Base-by-base conservation (phyloP, 2,797 vertebrate species). In the Tamandua tetradactyla region DNA sequence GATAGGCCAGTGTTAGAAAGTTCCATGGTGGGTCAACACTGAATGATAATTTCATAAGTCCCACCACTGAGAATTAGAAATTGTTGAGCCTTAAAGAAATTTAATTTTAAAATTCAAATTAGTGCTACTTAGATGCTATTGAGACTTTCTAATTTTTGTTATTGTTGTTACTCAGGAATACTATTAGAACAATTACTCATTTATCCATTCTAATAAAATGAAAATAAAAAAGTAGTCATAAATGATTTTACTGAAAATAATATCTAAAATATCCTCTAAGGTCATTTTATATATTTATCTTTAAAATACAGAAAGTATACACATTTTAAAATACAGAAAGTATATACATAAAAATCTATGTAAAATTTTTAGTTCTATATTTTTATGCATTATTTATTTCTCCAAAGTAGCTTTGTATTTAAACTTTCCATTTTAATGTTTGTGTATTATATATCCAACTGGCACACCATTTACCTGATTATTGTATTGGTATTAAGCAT, bases 161-260 rank as follows among this genome's bases (percentile, higher is more conserved):
- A 42, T 59, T 87, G 71, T 47, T 76, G 32, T 42, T 66, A 71
- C 59, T 88, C 15, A 88, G 18, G 17, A 90, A 69, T 71, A 61
- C 7, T 57, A 44, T 87, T 68, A 66, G 35, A 35, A 37, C 71
- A 76, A 94, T n/a, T 79, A 47, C 22, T 66, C 23, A 71, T 42
- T 86, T 91, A 95, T 83, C 22, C 35, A 62, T 89, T 18, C 13
- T 84, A 95, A 75, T 69, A 75, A 72, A 87, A 49, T 44, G 0
- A 4, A 64, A 15, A 22, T 82, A 49, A 68, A 82, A 91, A 72
- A 78, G 15, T 84, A 17, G 18, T 35, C 3, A 69, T 76, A 35
- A 90, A 62, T 27, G 61, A 69, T 69, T 95, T 78, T 89, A 80
- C 32, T 71, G 32, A 90, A 92, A 93, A 82, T 72, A 52, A 44